Evolutionary conservation across 2,113 vertebrate species (phyloP).

Genomic region (Cebus imitator): DNA sequence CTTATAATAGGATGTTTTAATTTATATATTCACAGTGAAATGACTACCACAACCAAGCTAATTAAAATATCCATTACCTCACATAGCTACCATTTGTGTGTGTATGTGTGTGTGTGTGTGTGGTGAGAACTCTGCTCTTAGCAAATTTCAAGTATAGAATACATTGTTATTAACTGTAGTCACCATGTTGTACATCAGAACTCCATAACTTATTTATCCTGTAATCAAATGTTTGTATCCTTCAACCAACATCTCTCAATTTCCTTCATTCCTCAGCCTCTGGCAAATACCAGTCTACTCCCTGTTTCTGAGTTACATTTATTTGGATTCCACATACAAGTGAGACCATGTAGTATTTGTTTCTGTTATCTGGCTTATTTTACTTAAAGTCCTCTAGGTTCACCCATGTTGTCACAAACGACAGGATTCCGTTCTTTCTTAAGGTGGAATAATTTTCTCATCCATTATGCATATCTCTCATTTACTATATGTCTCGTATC

Average conservation of each 20-base stretch:
- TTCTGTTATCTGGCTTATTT: neutral
- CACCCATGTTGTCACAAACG: neutral
- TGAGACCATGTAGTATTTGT: neutral
- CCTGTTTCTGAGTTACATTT: neutral
- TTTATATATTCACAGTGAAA: neutral
- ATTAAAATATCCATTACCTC: neutral
- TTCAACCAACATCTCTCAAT: neutral
- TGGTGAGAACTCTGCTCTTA: neutral
- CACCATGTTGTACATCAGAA: neutral
- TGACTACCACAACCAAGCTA: neutral
- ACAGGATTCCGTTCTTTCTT: neutral
- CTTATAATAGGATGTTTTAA: neutral
- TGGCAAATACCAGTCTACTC: neutral
- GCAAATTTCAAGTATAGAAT: neutral
- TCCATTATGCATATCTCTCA: neutral
- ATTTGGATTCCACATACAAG: neutral
- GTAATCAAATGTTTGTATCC: neutral
- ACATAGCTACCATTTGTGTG: neutral
- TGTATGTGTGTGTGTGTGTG: too few species aligned
- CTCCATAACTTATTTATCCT: neutral
- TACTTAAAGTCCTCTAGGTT: neutral
- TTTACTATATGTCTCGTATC: neutral
- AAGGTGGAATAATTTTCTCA: neutral
- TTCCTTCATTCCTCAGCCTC: neutral
- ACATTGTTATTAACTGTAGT: neutral